Conservation (phyloP, 1,140 invertebrate genomes). For the Steinernema khuongi region DNA sequence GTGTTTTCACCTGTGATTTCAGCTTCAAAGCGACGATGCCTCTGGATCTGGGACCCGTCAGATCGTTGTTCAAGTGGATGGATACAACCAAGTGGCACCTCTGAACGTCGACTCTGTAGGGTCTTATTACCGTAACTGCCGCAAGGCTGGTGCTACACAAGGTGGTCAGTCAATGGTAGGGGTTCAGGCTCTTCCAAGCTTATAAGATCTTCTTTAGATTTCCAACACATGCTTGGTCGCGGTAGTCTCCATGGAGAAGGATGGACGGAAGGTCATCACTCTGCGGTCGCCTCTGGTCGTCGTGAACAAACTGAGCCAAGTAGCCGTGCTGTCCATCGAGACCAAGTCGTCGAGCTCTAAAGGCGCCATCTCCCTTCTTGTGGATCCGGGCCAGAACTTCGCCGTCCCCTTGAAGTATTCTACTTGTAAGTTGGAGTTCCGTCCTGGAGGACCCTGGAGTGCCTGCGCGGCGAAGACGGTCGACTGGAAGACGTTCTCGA, state of each 20-base stretch:
- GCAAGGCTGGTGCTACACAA: not conserved
- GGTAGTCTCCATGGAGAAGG: constrained; percentile 81
- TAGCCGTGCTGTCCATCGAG: constrained; percentile 17
- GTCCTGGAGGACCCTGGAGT: not conserved
- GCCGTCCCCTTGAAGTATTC: constrained; percentile 2
- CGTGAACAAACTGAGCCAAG: constrained; percentile 65
- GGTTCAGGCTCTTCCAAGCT: not conserved
- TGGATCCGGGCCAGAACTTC: not conserved
- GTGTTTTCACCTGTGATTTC: constrained; percentile 59
- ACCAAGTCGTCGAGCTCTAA: constrained; percentile 19
- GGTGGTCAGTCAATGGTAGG: not conserved
- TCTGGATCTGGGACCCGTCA: constrained; percentile 80
- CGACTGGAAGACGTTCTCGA: not conserved
- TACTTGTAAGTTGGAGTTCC: not conserved
- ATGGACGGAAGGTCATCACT: constrained; percentile 88
- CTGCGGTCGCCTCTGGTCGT: constrained; percentile 80
- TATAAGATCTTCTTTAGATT: not conserved
- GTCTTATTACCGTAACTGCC: constrained; percentile 67
- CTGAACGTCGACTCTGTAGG: constrained; percentile 91
- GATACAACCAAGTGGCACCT: constrained; percentile 78
- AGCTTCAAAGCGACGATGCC: constrained; percentile 73
- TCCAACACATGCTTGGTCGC: constrained; percentile 71
- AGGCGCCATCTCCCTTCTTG: not conserved
- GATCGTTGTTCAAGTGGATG: constrained; percentile 77
- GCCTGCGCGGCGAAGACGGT: not conserved